phyloP scores from a whole-genome alignment of 2,113 vertebrate species.

The Aphelocoma coerulescens region DNA sequence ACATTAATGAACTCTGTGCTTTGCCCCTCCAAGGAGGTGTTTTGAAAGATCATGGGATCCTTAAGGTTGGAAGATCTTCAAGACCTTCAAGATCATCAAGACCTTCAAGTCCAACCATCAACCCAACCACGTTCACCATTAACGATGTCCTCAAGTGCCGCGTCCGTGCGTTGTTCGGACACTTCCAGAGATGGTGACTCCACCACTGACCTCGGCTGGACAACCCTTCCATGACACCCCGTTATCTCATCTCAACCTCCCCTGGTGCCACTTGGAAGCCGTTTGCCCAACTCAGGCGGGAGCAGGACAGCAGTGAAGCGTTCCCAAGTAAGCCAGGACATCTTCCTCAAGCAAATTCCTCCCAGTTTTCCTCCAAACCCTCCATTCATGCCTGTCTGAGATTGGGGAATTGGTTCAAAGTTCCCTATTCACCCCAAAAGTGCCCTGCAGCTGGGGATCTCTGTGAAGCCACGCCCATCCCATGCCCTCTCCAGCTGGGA shows the following conservation, averaged over 20 bases:
- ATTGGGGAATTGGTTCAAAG: rapidly evolving
- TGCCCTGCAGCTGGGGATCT: not conserved
- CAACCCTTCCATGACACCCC: not conserved
- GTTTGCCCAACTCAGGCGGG: rapidly evolving
- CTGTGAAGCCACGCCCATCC: rapidly evolving
- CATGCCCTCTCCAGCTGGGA: not conserved
- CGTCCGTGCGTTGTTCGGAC: rapidly evolving
- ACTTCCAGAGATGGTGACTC: not conserved
- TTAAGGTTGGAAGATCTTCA: rapidly evolving
- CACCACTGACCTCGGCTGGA: not conserved
- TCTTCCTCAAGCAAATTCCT: not conserved
- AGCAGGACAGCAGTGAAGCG: not conserved
- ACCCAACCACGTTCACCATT: not conserved
- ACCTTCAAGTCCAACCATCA: not conserved
- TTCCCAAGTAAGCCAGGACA: not conserved
- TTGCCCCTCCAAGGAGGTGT: not conserved
- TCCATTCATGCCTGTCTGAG: rapidly evolving
- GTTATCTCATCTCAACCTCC: rapidly evolving
- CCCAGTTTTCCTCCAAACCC: not conserved
- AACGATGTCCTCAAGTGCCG: not conserved
- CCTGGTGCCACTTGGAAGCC: not conserved
- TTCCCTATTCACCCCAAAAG: not conserved
- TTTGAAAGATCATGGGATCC: not conserved
- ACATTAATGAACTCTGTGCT: rapidly evolving
- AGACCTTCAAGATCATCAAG: too few species aligned